A percentile compares a stretch with the other conserved stretches of the same genome.
Evolutionary conservation across 2,888 invertebrate species (phyloP).

Genomic region (Orchesellides sinensis): DNA sequence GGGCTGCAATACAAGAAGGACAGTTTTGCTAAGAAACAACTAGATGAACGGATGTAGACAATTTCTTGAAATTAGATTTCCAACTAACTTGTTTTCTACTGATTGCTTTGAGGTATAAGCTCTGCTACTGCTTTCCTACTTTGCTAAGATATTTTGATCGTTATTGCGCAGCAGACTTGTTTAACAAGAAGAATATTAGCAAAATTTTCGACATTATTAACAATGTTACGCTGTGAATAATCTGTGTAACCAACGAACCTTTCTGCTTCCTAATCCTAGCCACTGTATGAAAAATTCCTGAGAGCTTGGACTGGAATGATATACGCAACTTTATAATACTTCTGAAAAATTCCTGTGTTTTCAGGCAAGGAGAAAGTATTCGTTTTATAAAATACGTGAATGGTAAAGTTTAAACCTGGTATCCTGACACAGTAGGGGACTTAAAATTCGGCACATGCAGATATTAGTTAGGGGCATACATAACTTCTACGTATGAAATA

Average conservation of each 20-base stretch:
- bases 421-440: too few relatives aligned
- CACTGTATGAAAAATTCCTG: too few relatives aligned
- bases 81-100: slow-evolving; percentile 35
- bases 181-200: background rate
- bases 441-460: too few relatives aligned
- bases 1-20: background rate
- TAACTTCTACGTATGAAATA: too few relatives aligned
- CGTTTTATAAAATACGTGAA: too few relatives aligned
- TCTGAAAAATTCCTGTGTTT: too few relatives aligned
- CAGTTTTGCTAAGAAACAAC: background rate
- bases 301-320: too few relatives aligned
- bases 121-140: background rate
- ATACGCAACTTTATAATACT: too few relatives aligned
- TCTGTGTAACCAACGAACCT: background rate
- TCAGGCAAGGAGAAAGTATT: too few relatives aligned
- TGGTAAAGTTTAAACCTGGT: too few relatives aligned
- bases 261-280: too few relatives aligned
- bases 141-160: background rate
- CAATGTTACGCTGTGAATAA: background rate
- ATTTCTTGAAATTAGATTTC: slow-evolving; percentile 53
- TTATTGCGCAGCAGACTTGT: background rate
- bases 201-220: background rate
- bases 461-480: too few relatives aligned
- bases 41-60: slow-evolving; percentile 15
- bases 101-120: slow-evolving; percentile 18